These are phyloP conservation scores for Muntiacus muntjak DNA, from an alignment of 2,113 vertebrate species.

Conservation along the genomic window DNA sequence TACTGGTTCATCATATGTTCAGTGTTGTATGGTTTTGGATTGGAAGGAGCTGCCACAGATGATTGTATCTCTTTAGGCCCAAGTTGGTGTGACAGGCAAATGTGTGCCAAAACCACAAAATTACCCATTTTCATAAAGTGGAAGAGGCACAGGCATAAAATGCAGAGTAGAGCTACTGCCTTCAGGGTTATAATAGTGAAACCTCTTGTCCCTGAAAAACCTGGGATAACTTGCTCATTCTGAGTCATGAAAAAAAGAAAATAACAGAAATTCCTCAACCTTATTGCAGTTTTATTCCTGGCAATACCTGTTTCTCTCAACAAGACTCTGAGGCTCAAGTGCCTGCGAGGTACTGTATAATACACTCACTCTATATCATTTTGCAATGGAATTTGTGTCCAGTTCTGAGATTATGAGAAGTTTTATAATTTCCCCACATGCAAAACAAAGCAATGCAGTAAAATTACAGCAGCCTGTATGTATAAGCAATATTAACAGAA, in stretches of 20 bases:
- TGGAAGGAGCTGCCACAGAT: not conserved
- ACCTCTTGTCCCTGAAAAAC: not conserved
- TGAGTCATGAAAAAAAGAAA: not conserved
- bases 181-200: not conserved
- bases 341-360: not conserved
- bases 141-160: not conserved
- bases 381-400: constrained; percentile 17
- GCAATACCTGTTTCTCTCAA: not conserved
- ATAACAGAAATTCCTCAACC: not conserved
- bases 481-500: constrained; percentile 12
- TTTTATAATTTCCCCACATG: constrained; percentile 8
- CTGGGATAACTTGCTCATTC: not conserved
- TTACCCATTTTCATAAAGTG: constrained; percentile 4
- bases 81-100: not conserved
- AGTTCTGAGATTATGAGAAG: constrained; percentile 18
- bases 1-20: not conserved
- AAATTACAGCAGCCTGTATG: not conserved
- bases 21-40: not conserved
- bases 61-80: not conserved
- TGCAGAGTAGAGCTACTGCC: not conserved
- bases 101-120: not conserved
- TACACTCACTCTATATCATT: not conserved
- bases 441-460: not conserved
- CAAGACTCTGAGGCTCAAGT: not conserved
- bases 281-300: constrained; percentile 1